Evolutionary conservation across 2,797 vertebrate species (phyloP).

Genomic region (Sebastolobus altivelis): DNA sequence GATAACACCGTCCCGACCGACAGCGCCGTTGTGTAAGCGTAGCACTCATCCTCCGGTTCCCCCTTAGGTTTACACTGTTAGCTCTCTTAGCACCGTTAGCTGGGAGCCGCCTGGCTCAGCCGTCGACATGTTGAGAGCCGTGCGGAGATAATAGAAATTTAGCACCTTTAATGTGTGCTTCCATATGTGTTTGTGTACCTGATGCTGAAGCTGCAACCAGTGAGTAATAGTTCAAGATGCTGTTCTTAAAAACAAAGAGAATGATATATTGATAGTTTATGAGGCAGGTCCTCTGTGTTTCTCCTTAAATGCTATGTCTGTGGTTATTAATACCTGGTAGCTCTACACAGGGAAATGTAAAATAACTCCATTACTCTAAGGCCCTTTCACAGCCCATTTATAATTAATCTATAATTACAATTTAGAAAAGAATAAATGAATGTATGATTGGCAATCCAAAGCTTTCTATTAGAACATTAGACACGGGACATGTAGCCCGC

Average conservation of each 20-base stretch:
- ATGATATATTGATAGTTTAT: neutral
- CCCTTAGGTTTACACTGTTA: neutral
- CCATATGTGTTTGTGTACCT: neutral
- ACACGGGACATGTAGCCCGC: neutral
- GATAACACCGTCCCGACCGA: accelerated
- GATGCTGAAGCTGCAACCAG: neutral
- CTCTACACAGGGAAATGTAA: constrained; percentile 3
- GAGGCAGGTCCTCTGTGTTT: neutral
- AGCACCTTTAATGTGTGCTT: neutral
- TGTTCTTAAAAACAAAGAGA: neutral
- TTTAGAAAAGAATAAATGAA: neutral
- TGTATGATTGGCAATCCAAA: constrained; percentile 7
- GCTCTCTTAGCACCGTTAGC: neutral
- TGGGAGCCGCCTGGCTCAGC: neutral
- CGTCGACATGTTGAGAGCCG: neutral
- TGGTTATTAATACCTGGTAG: neutral
- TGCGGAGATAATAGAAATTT: neutral
- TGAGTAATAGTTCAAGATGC: neutral
- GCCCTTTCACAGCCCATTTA: constrained; percentile 1
- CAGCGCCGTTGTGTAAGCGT: neutral
- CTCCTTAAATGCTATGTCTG: neutral
- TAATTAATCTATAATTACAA: constrained; percentile 12
- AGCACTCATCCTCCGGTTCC: no score
- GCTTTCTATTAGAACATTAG: constrained; percentile 2
- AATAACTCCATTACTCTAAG: neutral